Base-by-base conservation (phyloP, 2,888 invertebrate species). In the Neoascia interrupta region DNA sequence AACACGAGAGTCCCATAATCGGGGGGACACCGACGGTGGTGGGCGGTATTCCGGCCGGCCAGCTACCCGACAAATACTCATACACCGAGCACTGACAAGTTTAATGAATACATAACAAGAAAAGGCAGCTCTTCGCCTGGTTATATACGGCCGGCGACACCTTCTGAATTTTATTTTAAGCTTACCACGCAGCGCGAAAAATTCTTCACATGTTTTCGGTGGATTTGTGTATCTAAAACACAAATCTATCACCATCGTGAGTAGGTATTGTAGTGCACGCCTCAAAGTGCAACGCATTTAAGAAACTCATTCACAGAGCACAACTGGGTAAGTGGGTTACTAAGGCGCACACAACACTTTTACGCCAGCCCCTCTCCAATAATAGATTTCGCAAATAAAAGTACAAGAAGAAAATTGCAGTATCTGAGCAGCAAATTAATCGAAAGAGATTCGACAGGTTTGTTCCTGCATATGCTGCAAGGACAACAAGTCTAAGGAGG, bases 71-170 rank as follows among this genome's bases (percentile, higher is more conserved):
- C 70, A 69, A 69, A 76, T 68, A 79, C 73, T 56, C 61, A 53
- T 28, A 60, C 69, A 73, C 54, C 61, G 53, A 64, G 34, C 58
- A 76, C 72, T 60, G 64, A 74, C 64, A 83, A 82, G 83, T 84
- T 84, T 81, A 84, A 70, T 74, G 82, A 81, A 81, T 82, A 82
- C 70, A 80, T 81, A 68, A 79, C 53, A 75, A 80, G 51, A 56
- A 63, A 82, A 58, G 61, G 54, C 43, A 43, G 70, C 61, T 54
- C 51, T 61, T 45, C 49, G 13, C 18, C 36, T 23, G 39, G 34
- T 36, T 69, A 53, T 63, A 45, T 56, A 61, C n/a, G n/a, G n/a
- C n/a, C n/a, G n/a, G n/a, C n/a, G n/a, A n/a, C n/a, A n/a, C n/a
- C n/a, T n/a, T n/a, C n/a, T n/a, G n/a, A n/a, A n/a, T n/a, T n/a